A percentile compares a stretch with the other conserved stretches of the same genome.
These are phyloP conservation scores for Ceratina calcarata DNA, from an alignment of 1,140 invertebrate genomes.

Conservation along the genomic window DNA sequence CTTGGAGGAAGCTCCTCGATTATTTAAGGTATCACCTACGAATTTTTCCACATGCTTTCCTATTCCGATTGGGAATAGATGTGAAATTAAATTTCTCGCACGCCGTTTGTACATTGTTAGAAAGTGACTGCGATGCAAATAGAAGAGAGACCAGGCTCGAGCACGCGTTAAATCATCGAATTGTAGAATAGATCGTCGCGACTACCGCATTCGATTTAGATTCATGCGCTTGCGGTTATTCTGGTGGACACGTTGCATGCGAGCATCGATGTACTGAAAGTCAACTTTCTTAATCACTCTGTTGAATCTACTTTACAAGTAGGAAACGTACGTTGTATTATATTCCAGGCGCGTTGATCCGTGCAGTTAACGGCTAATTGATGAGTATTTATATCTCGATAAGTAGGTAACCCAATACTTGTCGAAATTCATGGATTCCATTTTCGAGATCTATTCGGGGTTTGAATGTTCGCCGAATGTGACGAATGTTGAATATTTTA, in stretches of 20 bases:
- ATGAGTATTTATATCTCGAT: too few species aligned
- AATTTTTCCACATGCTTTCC: background rate
- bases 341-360: slow-evolving; percentile 2
- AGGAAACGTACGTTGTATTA: slow-evolving; percentile 10
- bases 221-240: slow-evolving; percentile 18
- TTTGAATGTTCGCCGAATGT: background rate
- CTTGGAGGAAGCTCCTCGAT: too few species aligned
- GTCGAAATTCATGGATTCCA: background rate
- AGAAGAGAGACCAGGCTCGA: background rate
- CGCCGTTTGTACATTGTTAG: background rate
- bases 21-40: too few species aligned
- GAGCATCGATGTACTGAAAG: slow-evolving; percentile 23
- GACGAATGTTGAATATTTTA: slow-evolving; percentile 19
- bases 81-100: background rate
- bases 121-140: slow-evolving; percentile 35
- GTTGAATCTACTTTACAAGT: slow-evolving; percentile 10
- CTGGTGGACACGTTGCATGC: slow-evolving; percentile 6
- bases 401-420: background rate
- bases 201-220: slow-evolving; percentile 19
- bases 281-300: slow-evolving; percentile 34
- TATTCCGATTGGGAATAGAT: background rate
- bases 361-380: background rate
- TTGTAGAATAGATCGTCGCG: background rate
- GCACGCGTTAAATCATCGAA: slow-evolving; percentile 16
- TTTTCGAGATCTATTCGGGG: background rate